These are phyloP conservation scores for Eueides isabella DNA, from an alignment of 1,140 invertebrate genomes.

Conservation along the genomic window DNA sequence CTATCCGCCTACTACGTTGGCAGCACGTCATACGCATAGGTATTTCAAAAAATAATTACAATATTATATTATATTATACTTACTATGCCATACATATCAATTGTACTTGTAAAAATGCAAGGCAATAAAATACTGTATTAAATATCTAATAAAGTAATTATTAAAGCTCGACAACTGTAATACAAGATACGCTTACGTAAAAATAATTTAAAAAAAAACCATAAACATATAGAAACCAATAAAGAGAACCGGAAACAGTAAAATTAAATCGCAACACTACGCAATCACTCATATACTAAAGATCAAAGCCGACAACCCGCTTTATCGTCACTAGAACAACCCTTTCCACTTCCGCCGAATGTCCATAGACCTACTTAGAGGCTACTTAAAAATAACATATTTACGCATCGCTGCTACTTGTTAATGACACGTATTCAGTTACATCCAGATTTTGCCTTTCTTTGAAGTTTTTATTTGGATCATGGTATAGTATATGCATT, in stretches of 20 bases:
- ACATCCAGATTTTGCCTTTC: not conserved
- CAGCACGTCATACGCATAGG: too few species aligned
- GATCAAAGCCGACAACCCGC: not conserved
- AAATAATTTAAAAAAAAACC: not conserved
- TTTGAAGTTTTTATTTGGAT: not conserved
- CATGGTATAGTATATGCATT: too few species aligned
- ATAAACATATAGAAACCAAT: not conserved
- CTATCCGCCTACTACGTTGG: too few species aligned
- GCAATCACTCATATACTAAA: not conserved
- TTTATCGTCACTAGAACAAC: not conserved
- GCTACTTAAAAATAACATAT: conserved; percentile 5
- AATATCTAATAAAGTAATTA: too few species aligned
- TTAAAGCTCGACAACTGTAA: too few species aligned
- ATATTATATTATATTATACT: too few species aligned
- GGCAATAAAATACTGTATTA: too few species aligned
- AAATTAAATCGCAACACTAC: not conserved
- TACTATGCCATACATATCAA: too few species aligned
- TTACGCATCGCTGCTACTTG: not conserved
- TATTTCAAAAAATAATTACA: too few species aligned
- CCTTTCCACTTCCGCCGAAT: not conserved
- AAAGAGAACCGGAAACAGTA: not conserved
- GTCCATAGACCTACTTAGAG: not conserved
- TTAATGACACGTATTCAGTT: conserved; percentile 8
- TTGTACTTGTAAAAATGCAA: too few species aligned
- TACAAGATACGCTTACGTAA: not conserved